Base-by-base conservation (phyloP, 1,140 invertebrate genomes). In the Pseudomyrmex sp. region DNA sequence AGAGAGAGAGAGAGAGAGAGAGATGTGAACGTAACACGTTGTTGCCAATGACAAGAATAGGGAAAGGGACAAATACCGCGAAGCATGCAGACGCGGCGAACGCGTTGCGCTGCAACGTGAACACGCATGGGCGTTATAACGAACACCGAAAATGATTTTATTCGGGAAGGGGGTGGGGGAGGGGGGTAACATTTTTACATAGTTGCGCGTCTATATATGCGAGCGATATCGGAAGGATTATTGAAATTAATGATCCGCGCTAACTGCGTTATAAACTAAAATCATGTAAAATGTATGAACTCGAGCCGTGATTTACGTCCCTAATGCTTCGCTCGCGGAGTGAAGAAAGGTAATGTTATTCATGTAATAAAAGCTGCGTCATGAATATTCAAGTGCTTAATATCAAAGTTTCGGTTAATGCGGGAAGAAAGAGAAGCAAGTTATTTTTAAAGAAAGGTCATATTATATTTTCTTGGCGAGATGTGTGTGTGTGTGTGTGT, bases 331-430 rank as follows among this genome's bases (percentile, higher is more conserved):
- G 69, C 79, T 54, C 5, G 52, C 52, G 68, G 62, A 66, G 83
- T 74, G 84, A 75, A 74, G 79, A 83, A 83, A 74, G 84, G 73
- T 85, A 85, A 85, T 83, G 69, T 68, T 85, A 85, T 85, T 85
- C 83, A 79, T 82, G 84, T 85, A 85, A 85, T 85, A 83, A 85
- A 85, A 74, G 68, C 70, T 58, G 70, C 54, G 46, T 50, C 79
- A 85, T 85, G 84, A 85, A 85, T 85, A 85, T 85, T 85, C 84
- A 85, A 83, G 59, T 83, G 69, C 80, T 73, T 85, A 74, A 85
- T 85, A 85, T 83, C 70, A 83, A 85, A 85, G 84, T 85, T 83
- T 85, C 35, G 52, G 68, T 68, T 65, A 83, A 82, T 75, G 77
- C 26, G 59, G 48, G n/a, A 83, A 75, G 83, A 83, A 83, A 52